Evolutionary conservation across 2,888 invertebrate species (phyloP).

Genomic region (Lasioglossum figueresi): DNA sequence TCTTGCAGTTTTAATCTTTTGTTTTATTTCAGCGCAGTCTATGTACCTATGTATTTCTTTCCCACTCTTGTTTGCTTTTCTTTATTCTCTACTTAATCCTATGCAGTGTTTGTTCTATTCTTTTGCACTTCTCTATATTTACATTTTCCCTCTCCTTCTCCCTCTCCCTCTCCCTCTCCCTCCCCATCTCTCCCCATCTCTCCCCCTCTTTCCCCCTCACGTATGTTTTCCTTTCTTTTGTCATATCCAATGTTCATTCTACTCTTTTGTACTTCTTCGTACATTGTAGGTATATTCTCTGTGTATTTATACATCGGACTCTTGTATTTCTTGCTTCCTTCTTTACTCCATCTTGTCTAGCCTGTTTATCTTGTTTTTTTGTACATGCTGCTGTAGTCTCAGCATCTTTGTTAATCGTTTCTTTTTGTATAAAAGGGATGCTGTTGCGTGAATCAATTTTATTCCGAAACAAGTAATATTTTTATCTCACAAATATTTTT

Average conservation of each 20-base stretch:
- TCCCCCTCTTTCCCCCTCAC: background rate
- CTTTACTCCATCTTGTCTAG: background rate
- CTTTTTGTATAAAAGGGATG: background rate
- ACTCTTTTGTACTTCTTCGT: background rate
- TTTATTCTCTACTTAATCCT: background rate
- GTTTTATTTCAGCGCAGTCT: background rate
- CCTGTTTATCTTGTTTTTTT: background rate
- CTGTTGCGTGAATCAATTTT: background rate
- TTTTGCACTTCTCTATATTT: background rate
- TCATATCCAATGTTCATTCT: background rate
- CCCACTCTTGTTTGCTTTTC: background rate
- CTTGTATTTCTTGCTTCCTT: background rate
- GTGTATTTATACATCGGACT: background rate
- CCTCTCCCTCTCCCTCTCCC: no score
- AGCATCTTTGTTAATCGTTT: background rate
- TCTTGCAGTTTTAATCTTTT: background rate
- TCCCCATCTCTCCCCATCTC: no score
- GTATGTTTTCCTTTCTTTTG: background rate
- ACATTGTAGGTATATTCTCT: background rate
- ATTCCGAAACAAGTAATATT: no score
- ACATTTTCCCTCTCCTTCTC: background rate
- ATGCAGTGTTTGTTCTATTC: conserved; percentile 8
- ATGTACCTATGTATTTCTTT: background rate
- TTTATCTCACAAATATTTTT: no score
- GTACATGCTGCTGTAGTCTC: background rate